Percentiles rank a stretch among this genome's conserved stretches.
Evolutionary conservation across 2,888 invertebrate genomes (phyloP).

Genomic region (Polydesmus complanatus): DNA sequence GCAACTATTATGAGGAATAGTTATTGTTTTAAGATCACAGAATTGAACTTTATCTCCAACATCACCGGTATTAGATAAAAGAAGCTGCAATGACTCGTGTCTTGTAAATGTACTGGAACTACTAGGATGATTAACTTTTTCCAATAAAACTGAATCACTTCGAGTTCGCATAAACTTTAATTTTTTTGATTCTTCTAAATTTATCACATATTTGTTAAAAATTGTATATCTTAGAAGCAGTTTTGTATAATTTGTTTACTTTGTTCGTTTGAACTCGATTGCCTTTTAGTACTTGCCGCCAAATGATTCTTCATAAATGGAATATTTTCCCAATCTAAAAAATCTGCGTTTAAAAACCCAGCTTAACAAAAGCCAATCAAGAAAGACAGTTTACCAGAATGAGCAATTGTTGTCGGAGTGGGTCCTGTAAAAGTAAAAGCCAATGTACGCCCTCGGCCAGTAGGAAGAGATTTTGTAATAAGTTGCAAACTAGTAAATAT

Average conservation of each 20-base stretch:
- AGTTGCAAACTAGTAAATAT: slow-evolving; percentile 58
- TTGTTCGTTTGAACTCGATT: neutral
- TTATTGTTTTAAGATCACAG: neutral
- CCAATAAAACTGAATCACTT: neutral
- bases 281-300: neutral
- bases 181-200: neutral
- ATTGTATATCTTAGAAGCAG: neutral
- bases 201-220: neutral
- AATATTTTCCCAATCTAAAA: neutral
- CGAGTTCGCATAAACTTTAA: neutral
- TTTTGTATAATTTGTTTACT: neutral
- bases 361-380: too few species aligned
- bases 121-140: neutral
- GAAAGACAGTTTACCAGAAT: neutral
- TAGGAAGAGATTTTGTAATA: slow-evolving; percentile 34
- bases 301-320: neutral
- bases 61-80: too few species aligned
- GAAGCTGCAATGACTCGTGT: neutral
- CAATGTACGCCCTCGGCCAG: slow-evolving; percentile 42
- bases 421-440: slow-evolving; percentile 51
- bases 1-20: neutral
- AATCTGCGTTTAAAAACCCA: neutral
- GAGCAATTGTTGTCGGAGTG: neutral
- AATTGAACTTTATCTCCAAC: neutral
- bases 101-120: neutral